These are phyloP conservation scores for Sparus aurata DNA, from an alignment of 2,797 vertebrate species.

Conservation along the genomic window DNA sequence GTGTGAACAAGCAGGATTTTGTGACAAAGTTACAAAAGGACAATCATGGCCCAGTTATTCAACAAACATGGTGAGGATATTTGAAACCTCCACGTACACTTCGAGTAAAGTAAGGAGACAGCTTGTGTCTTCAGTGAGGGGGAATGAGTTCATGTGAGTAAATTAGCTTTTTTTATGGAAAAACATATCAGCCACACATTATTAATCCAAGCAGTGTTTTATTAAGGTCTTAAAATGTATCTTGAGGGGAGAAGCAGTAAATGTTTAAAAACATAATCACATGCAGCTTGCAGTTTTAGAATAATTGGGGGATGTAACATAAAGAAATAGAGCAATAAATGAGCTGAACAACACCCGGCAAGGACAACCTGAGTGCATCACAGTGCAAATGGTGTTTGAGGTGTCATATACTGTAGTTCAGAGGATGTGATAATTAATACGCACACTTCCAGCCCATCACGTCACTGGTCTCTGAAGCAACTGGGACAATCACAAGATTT, in stretches of 20 bases:
- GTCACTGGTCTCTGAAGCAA: not conserved
- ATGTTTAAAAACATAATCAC: not conserved
- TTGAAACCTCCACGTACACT: no score
- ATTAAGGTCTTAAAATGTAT: not conserved
- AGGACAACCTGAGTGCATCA: not conserved
- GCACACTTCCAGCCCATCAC: not conserved
- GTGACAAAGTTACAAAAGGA: not conserved
- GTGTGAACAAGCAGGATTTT: not conserved
- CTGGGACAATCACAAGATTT: not conserved
- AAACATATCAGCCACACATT: not conserved
- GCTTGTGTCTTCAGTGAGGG: not conserved
- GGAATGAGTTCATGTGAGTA: not conserved
- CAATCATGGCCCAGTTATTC: not conserved
- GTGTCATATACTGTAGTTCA: not conserved
- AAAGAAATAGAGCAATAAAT: not conserved
- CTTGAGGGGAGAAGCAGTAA: not conserved
- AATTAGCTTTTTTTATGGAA: not conserved
- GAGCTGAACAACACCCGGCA: not conserved
- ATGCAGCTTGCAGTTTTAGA: not conserved
- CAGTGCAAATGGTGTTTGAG: not conserved
- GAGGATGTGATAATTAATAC: not conserved
- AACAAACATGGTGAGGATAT: not conserved
- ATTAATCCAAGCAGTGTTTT: conserved; percentile 4
- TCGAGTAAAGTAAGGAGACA: not conserved
- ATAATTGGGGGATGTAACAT: not conserved